These are phyloP conservation scores for Silurus lanzhouensis DNA, from an alignment of 2,797 vertebrate genomes.

Conservation along the genomic window DNA sequence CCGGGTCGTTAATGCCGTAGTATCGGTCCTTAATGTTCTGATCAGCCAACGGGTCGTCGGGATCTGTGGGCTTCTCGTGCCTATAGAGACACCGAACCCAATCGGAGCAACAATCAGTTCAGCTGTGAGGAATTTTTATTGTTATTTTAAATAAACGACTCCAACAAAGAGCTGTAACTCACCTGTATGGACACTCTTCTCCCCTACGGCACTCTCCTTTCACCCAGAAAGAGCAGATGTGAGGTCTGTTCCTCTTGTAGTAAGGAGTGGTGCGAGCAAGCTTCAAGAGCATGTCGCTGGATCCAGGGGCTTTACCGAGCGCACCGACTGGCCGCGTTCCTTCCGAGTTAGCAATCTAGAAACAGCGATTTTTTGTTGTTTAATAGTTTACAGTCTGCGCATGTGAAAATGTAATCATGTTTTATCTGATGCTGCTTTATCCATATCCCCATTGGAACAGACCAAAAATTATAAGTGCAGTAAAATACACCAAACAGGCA, in stretches of 20 bases:
- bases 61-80: conserved; percentile 97
- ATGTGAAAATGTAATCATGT: neutral
- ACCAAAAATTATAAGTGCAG: neutral
- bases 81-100: conserved; percentile 62
- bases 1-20: conserved; percentile 97
- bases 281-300: conserved; percentile 97
- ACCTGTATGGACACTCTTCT: conserved; percentile 98
- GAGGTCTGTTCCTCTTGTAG: conserved; percentile 97
- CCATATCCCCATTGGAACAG: neutral
- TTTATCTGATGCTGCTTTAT: neutral
- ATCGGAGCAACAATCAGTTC: neutral
- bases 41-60: conserved; percentile 95
- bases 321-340: conserved; percentile 90
- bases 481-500: too few species aligned
- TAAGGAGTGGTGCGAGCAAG: conserved; percentile 96
- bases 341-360: conserved; percentile 91
- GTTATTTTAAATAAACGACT: too few species aligned
- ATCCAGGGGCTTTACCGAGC: conserved; percentile 90
- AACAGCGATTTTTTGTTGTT: neutral
- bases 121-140: neutral
- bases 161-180: conserved; percentile 39
- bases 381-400: too few species aligned
- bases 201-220: conserved; percentile 99
- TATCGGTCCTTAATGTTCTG: conserved; percentile 99
- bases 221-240: conserved; percentile 99